Evolutionary conservation across 1,140 invertebrate genomes (phyloP).

Genomic region (Drosophila triauraria): DNA sequence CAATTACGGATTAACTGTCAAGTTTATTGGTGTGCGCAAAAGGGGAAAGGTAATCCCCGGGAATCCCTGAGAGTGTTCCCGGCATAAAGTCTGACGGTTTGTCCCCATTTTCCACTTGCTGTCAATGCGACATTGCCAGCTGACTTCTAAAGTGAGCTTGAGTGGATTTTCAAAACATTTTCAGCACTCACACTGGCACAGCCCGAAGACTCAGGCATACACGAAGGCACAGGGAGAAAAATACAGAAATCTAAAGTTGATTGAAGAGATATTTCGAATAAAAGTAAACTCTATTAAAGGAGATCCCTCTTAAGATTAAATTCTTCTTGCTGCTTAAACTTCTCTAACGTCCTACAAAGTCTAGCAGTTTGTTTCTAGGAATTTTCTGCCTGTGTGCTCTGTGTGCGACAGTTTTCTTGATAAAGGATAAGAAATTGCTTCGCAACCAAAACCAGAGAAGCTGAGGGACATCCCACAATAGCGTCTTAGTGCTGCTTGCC

Average conservation of each 20-base stretch:
- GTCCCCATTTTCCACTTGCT: constrained; percentile 15
- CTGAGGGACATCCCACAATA: constrained; percentile 54
- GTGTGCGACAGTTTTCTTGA: constrained; percentile 57
- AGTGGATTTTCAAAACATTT: constrained; percentile 75
- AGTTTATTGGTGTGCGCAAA: constrained; percentile 67
- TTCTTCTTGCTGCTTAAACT: not conserved
- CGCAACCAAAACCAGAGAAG: constrained; percentile 22
- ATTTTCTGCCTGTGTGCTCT: constrained; percentile 21
- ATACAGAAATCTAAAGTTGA: too few species aligned
- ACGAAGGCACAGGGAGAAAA: constrained; percentile 9
- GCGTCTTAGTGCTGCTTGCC: constrained; percentile 52
- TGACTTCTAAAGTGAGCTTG: constrained; percentile 52
- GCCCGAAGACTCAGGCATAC: not conserved
- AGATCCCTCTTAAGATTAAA: too few species aligned
- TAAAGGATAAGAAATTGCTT: constrained; percentile 72
- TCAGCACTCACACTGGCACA: constrained; percentile 45
- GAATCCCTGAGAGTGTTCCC: constrained; percentile 48
- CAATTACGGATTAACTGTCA: constrained; percentile 82
- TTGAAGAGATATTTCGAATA: too few species aligned
- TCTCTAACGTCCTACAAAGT: not conserved
- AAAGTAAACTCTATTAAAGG: too few species aligned
- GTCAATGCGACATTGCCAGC: constrained; percentile 5
- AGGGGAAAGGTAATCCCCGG: constrained; percentile 52
- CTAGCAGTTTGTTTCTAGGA: not conserved
- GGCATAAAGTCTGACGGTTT: constrained; percentile 27